Conservation (phyloP, 2,113 vertebrate species). For the Apus apus region DNA sequence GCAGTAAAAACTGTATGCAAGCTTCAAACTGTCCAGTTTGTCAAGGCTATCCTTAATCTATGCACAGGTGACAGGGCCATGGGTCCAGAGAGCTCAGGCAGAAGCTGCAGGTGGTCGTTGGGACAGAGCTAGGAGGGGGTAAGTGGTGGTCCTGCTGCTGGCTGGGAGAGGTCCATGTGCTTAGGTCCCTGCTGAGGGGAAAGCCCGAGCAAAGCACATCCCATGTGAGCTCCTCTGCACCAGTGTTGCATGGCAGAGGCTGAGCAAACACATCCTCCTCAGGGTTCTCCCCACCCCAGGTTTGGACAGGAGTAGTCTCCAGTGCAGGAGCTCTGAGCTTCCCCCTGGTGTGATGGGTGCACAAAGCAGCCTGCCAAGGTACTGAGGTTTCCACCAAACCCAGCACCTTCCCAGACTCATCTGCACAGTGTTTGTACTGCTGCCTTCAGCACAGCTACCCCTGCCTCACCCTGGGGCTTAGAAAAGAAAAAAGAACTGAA, state of each 20-base stretch:
- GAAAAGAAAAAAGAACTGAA: background rate
- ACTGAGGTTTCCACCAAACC: background rate
- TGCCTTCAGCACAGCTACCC: background rate
- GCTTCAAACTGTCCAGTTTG: background rate
- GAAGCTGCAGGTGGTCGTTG: background rate
- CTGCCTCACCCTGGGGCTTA: background rate
- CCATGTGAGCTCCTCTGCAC: background rate
- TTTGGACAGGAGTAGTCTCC: rapidly evolving
- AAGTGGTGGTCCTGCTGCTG: rapidly evolving
- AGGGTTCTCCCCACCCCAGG: background rate
- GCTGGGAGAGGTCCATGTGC: background rate
- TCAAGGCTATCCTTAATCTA: background rate
- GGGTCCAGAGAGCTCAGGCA: background rate
- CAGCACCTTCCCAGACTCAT: background rate
- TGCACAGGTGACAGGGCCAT: background rate
- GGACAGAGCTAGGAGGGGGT: background rate
- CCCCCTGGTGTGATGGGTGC: too few relatives aligned
- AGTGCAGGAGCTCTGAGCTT: rapidly evolving
- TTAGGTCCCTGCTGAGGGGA: background rate
- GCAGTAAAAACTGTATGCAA: background rate
- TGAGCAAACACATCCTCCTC: rapidly evolving
- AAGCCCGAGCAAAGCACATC: background rate
- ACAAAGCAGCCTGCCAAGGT: background rate
- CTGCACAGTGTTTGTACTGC: rapidly evolving
- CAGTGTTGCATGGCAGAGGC: rapidly evolving